These are phyloP conservation scores for Ornithoptera alexandrae DNA, from an alignment of 2,888 invertebrate genomes.

Conservation along the genomic window DNA sequence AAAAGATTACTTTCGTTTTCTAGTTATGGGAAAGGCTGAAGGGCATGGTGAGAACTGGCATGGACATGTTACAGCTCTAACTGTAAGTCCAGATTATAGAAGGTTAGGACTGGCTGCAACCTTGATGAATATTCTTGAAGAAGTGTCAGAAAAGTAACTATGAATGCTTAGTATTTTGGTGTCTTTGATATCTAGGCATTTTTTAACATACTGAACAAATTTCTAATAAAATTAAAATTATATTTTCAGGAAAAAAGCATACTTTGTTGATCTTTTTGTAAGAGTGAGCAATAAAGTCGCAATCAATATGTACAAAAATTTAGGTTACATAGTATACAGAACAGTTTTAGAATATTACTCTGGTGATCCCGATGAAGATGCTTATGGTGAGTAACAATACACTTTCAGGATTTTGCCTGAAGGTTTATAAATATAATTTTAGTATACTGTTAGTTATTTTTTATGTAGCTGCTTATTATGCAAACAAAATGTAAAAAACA, in stretches of 20 bases:
- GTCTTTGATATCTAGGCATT: too few species aligned
- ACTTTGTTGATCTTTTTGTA: conserved; percentile 99
- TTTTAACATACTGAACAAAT: too few species aligned
- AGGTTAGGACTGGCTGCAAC: conserved; percentile 94
- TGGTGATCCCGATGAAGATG: conserved; percentile 98
- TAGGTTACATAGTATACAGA: conserved; percentile 97
- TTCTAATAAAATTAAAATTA: not conserved
- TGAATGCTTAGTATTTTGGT: too few species aligned
- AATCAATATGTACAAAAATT: conserved; percentile 97
- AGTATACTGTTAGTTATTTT: too few species aligned
- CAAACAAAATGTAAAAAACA: too few species aligned
- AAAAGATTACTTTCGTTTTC: conserved; percentile 41
- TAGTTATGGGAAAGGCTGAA: conserved; percentile 99
- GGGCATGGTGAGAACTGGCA: conserved; percentile 98
- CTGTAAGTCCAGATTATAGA: conserved; percentile 96
- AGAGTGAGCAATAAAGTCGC: conserved; percentile 98
- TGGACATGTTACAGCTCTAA: conserved; percentile 98
- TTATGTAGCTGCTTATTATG: too few species aligned
- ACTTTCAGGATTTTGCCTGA: not conserved
- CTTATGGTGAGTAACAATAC: conserved; percentile 86
- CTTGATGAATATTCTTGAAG: conserved; percentile 96
- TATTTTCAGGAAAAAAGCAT: conserved; percentile 90
- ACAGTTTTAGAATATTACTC: conserved; percentile 99
- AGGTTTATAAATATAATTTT: too few species aligned
- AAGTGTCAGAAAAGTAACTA: conserved; percentile 93